Base-by-base conservation (phyloP, 1,140 invertebrate genomes). In the Cydia strobilella region DNA sequence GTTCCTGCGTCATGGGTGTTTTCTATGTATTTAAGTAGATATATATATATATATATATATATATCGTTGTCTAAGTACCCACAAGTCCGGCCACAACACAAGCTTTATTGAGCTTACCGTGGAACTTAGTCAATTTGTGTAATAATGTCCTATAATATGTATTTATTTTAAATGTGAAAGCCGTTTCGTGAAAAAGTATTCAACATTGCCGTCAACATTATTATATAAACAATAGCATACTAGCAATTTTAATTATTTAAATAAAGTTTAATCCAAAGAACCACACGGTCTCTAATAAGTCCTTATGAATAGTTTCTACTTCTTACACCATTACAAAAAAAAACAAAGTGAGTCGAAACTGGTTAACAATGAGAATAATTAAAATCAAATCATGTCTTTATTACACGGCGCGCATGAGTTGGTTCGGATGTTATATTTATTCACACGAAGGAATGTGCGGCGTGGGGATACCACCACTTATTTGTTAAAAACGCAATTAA, bases 371-470 rank as follows among this genome's bases (percentile, higher is more conserved):
- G 71, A 59, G 54, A 59, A 75, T 74, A 85, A 86, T 87, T 80
- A 86, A 85, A 87, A 87, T 81, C 82, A 81, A 87, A 87, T 86
- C 80, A 85, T 82, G 80, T 79, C 66, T 78, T 78, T 85, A 84
- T 75, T 72, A 65, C 48, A 66, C 73, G 79, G 79, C 74, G 80
- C 78, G 77, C 77, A 80, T 86, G 84, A 86, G 76, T 79, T 63
- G 66, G 74, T 80, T 79, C 77, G 75, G 69, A 63, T 78, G 84
- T 84, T 85, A 86, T 89, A 83, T 83, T 79, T 82, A 77, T 80
- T 77, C 73, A 73, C 75, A 27, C n/a, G 72, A 13, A 59, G 54
- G 54, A 59, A 59, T 59, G 54, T 12, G 54, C 5, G 54, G 18
- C 54, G 54, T 23, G 54, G 54, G 54, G 54, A 59, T 59, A n/a